A percentile compares a stretch with the other conserved stretches of the same genome.
These are phyloP conservation scores for Chaetodon trifasciatus DNA, from an alignment of 2,797 vertebrate species.

Conservation along the genomic window DNA sequence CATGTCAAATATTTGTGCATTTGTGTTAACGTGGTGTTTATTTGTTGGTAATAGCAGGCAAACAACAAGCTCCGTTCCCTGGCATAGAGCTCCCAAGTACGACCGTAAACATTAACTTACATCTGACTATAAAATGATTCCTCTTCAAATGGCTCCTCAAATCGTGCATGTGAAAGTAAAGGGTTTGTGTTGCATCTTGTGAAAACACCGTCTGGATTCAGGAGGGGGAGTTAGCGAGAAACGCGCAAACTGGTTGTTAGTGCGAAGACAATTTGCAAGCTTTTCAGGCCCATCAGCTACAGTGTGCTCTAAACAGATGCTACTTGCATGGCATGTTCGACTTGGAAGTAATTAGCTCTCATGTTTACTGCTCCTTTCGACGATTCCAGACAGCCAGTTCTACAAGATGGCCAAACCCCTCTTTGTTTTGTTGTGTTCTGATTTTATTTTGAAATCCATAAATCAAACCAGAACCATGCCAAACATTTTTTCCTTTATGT, in stretches of 20 bases:
- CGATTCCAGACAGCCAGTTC: conserved; percentile 77
- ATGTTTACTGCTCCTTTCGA: conserved; percentile 26
- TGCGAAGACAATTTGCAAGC: background rate
- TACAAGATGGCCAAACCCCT: conserved; percentile 78
- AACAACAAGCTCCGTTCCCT: conserved; percentile 89
- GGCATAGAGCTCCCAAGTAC: conserved; percentile 91
- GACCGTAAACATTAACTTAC: conserved; percentile 83
- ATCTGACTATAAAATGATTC: conserved; percentile 82
- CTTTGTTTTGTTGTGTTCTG: conserved; percentile 74
- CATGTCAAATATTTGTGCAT: conserved; percentile 83
- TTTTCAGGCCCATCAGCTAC: conserved; percentile 1
- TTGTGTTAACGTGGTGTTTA: conserved; percentile 88
- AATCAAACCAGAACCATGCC: conserved; percentile 76
- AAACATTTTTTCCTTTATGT: conserved; percentile 44
- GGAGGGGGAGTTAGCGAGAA: conserved; percentile 6
- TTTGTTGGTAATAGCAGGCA: conserved; percentile 90
- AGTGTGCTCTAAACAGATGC: background rate
- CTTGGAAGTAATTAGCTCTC: conserved; percentile 14
- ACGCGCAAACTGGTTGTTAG: background rate
- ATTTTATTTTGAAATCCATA: conserved; percentile 70
- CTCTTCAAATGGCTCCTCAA: conserved; percentile 81
- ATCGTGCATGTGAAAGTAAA: conserved; percentile 84
- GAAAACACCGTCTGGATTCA: conserved; percentile 78
- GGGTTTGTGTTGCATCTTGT: conserved; percentile 82
- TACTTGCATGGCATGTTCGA: conserved; percentile 35